Evolutionary conservation across 2,888 invertebrate species (phyloP), one percentile per base, ranked within the genome.

Genomic region (Chelonus formosanus): DNA sequence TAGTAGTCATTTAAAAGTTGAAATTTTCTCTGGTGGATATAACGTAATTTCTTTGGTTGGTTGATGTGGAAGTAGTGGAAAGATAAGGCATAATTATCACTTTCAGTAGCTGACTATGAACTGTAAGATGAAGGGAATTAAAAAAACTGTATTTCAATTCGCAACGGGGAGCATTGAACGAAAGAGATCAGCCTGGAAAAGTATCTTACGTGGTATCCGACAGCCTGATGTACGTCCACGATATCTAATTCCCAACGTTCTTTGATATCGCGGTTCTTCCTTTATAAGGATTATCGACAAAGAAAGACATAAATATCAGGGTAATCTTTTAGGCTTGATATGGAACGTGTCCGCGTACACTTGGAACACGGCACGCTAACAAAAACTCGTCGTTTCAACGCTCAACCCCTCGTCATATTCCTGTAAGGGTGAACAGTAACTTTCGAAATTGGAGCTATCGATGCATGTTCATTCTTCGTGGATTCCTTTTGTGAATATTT

Each of bases 251-350:
- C 75, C 74, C 71, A 40, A 60, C 69, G 72, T 70, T 73, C 75
- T 75, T 73, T 75, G 72, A 74, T 73, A 74, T 71, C 69, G 61
- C 63, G 69, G 59, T 34, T 55, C 50, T 55, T 71, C 67, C 70
- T 73, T 73, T 71, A 72, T 71, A 63, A 44, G 67, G 67, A 69
- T 58, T 71, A 67, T 63, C 65, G 71, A 73, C 73, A 73, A 73
- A 74, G 74, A 71, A 69, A 68, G 74, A 79, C 78, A 81, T 81
- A 81, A 80, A 80, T 80, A 80, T 79, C 73, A 74, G 36, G 54
- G 63, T 69, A 69, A 72, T 72, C 71, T 71, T 59, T 58, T 48
- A 64, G 64, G 65, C 52, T 63, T 50, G 53, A 58, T 66, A 10
- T 62, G 55, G 53, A 36, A 48, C 48, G 63, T 65, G 63, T 43